Percentiles rank a stretch among this genome's conserved stretches.
Conservation (phyloP, 92 coral and sea anemone genomes). For the Palythoa caribaeorum region DNA sequence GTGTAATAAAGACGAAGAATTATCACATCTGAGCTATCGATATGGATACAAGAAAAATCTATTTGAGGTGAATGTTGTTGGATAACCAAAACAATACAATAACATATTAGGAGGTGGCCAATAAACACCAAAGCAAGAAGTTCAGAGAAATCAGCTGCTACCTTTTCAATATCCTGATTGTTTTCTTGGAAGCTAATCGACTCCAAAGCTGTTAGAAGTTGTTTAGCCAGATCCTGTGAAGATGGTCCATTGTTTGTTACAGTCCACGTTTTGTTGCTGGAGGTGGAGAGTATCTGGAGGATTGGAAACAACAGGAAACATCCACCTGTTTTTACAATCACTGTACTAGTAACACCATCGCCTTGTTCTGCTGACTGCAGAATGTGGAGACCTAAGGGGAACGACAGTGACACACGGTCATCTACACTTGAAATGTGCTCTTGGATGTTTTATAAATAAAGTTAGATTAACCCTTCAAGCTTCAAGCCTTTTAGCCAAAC, state of each 20-base stretch:
- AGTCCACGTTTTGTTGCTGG: conserved; percentile 37
- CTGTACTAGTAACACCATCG: not conserved
- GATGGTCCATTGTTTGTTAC: not conserved
- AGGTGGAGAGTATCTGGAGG: conserved; percentile 76
- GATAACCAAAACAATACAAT: no score
- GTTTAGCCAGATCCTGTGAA: conserved; percentile 9
- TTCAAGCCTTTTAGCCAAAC: no score
- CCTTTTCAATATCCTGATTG: not conserved
- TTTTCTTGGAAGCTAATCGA: not conserved
- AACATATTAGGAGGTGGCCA: not conserved
- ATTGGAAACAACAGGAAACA: conserved; percentile 69
- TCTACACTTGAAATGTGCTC: no score
- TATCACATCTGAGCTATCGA: no score
- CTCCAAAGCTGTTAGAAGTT: conserved; percentile 5
- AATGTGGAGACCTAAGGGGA: conserved; percentile 51
- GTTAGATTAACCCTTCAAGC: no score
- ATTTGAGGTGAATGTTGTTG: no score
- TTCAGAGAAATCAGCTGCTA: not conserved
- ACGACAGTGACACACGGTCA: not conserved
- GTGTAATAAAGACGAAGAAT: no score
- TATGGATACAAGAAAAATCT: not conserved
- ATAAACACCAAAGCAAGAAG: not conserved
- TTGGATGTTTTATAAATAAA: no score
- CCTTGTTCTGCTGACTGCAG: conserved; percentile 34
- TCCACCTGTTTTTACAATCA: conserved; percentile 7